Base-by-base conservation (phyloP, 1,140 invertebrate genomes). In the Cotesia vestalis region DNA sequence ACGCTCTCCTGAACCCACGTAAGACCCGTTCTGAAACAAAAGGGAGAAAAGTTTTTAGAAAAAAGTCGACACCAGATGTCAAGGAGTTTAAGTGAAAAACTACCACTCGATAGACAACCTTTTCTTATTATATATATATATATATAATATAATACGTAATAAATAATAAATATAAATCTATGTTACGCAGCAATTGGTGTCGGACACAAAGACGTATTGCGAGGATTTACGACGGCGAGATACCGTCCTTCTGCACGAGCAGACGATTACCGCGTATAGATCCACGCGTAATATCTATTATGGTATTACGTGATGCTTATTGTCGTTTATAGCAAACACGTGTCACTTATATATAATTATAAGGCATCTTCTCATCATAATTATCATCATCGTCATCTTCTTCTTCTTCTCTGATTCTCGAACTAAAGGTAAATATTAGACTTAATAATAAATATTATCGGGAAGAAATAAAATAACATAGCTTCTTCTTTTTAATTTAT, bases 1-100 rank as follows among this genome's bases (percentile, higher is more conserved):
- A n/a, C n/a, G n/a, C 80, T 96, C 94, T 73, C 88, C 86, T 52
- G 86, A 81, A 40, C 86, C 81, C 36, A 81, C 78, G 80, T 89
- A 90, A 57, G 85, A 79, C 40, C 89, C 89, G 83, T 90, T 85
- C 89, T 90, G 82, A 34, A 89, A 89, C 72, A 83, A 83, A 80
- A 80, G 72, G 77, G 75, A 66, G 69, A 74, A 75, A 61, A 72
- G 73, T 66, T 73, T 72, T 69, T 35, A 52, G 4, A 66, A 69
- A 69, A 69, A 57, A 66, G 62, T 66, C 61, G 20, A 59, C 34
- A 59, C n/a, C 62, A 71, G 69, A 72, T 64, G 61, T 66, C 63
- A 51, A 27, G 46, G n/a, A 46, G 34, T 12, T 38, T 62, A 66
- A 51, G 38, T 66, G 46, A 66, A 51, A 66, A 66, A 66, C 63